Percentiles rank a stretch among this genome's conserved stretches.
Evolutionary conservation across 2,888 invertebrate genomes (phyloP).

Genomic region (Metacarcinus magister): DNA sequence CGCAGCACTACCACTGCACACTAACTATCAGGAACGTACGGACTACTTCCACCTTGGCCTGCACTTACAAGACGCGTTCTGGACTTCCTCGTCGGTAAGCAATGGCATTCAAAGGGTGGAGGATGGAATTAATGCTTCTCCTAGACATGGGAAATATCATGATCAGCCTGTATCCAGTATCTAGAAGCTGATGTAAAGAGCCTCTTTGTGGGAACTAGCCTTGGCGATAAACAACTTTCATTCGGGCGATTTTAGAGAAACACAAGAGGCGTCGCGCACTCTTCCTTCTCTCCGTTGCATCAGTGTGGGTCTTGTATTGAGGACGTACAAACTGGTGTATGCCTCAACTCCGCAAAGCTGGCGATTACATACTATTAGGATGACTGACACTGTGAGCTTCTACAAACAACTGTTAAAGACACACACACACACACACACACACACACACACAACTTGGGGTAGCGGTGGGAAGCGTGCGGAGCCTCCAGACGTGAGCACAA

Average conservation of each 20-base stretch:
- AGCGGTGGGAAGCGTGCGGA: background rate
- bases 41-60: background rate
- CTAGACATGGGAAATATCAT: background rate
- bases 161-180: background rate
- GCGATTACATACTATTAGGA: background rate
- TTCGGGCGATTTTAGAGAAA: background rate
- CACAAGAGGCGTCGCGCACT: background rate
- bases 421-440: constrained; percentile 17
- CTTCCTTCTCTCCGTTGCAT: background rate
- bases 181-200: background rate
- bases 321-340: background rate
- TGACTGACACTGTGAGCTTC: constrained; percentile 16
- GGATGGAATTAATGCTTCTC: background rate
- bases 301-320: background rate
- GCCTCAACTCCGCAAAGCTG: background rate
- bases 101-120: background rate
- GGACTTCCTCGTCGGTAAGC: background rate
- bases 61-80: background rate
- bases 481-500: constrained; percentile 51
- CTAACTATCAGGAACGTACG: background rate
- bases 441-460: background rate
- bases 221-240: background rate
- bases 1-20: background rate
- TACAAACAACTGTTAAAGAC: background rate
- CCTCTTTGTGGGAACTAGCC: background rate